Evolutionary conservation across 2,888 invertebrate genomes (phyloP).

Genomic region (Drosophila paramelanica): DNA sequence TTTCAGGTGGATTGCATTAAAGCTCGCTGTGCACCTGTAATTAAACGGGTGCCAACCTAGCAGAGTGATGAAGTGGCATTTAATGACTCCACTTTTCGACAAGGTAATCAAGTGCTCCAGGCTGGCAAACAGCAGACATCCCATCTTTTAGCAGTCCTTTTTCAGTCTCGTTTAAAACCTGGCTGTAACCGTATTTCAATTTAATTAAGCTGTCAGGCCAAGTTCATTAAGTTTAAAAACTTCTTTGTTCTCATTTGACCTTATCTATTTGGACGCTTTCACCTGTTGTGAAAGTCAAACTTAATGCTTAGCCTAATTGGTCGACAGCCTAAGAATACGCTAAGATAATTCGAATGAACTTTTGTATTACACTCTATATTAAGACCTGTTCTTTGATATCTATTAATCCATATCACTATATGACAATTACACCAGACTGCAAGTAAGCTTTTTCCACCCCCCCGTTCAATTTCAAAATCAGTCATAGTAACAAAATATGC

Average conservation of each 20-base stretch:
- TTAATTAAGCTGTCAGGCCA: slow-evolving; percentile 1
- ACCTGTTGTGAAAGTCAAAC: background rate
- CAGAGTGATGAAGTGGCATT: slow-evolving; percentile 63
- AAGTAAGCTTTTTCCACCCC: background rate
- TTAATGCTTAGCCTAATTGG: no score
- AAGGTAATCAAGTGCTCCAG: slow-evolving; percentile 19
- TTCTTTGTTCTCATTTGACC: slow-evolving; percentile 3
- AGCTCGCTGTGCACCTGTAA: slow-evolving; percentile 12
- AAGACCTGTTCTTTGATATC: no score
- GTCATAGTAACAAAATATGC: background rate
- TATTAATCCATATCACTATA: no score
- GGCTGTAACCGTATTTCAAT: background rate
- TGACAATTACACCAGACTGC: no score
- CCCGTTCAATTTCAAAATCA: background rate
- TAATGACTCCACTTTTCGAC: slow-evolving; percentile 50
- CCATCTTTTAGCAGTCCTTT: slow-evolving; percentile 2
- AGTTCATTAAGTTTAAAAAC: slow-evolving; percentile 12
- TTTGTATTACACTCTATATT: background rate
- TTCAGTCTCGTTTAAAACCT: background rate
- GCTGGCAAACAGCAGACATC: slow-evolving; percentile 8
- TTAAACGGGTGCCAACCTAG: slow-evolving; percentile 32
- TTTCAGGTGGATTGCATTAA: slow-evolving; percentile 11
- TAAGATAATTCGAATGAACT: no score
- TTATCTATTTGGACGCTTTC: background rate
- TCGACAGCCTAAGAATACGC: background rate